These are phyloP conservation scores for Trichogramma dendrolimi DNA, from an alignment of 2,888 invertebrate species.

Conservation along the genomic window DNA sequence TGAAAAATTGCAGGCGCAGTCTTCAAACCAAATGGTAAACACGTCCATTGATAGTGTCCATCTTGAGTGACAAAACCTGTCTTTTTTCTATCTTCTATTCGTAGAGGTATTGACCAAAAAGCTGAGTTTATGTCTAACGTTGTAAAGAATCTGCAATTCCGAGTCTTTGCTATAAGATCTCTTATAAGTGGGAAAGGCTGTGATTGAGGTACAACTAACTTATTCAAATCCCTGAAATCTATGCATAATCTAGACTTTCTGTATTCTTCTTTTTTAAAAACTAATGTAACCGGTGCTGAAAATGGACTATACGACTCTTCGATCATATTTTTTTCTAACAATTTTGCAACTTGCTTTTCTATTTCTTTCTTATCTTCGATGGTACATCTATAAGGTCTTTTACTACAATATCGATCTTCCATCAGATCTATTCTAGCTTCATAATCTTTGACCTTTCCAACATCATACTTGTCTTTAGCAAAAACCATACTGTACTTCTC, in stretches of 20 bases:
- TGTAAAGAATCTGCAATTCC: conserved; percentile 27
- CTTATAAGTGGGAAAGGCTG: conserved; percentile 33
- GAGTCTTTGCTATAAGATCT: conserved; percentile 29
- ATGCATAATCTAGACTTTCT: conserved; percentile 31
- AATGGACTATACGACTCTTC: conserved; percentile 35
- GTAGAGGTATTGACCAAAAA: conserved; percentile 33
- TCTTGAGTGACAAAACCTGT: conserved; percentile 24
- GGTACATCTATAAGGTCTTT: conserved; percentile 31
- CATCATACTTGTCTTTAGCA: conserved; percentile 34
- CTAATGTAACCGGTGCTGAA: conserved; percentile 31
- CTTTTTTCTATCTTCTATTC: conserved; percentile 29
- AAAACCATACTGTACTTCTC: conserved; percentile 30
- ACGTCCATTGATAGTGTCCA: conserved; percentile 23
- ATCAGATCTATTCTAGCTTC: conserved; percentile 32
- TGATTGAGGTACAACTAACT: conserved; percentile 31
- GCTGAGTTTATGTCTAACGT: conserved; percentile 34
- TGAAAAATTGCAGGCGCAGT: conserved; percentile 28
- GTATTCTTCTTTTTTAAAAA: conserved; percentile 31
- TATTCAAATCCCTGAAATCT: conserved; percentile 33
- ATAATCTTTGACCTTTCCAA: conserved; percentile 31
- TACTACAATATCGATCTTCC: conserved; percentile 29
- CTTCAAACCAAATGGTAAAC: conserved; percentile 26
- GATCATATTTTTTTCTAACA: conserved; percentile 31
- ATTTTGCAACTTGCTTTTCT: conserved; percentile 30
- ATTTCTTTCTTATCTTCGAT: conserved; percentile 33